Evolutionary conservation across 64 coral and sea anemone species (phyloP).

Genomic region (Actinia equina): DNA sequence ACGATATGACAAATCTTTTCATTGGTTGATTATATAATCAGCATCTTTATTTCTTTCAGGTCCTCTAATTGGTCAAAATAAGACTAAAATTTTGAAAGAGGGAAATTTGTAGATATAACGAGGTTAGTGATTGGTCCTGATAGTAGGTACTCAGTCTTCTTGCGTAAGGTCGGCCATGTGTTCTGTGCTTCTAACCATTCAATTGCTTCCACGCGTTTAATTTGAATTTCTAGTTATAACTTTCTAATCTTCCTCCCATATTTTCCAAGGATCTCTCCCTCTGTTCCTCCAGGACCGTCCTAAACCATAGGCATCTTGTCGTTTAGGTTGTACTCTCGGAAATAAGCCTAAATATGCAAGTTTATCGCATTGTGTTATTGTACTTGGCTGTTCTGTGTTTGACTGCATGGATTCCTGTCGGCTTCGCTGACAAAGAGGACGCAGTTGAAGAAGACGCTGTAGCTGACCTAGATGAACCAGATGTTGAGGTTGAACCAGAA

Average conservation of each 20-base stretch:
- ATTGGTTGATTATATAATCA: neutral
- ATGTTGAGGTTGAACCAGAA: slow-evolving; percentile 51
- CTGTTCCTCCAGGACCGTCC: neutral
- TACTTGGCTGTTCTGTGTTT: neutral
- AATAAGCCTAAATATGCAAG: slow-evolving; percentile 8
- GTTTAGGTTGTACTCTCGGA: neutral
- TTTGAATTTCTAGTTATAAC: slow-evolving; percentile 36
- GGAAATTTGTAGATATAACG: neutral
- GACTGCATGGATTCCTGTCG: slow-evolving; percentile 15
- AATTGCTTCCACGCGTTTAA: slow-evolving; percentile 62
- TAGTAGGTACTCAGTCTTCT: neutral
- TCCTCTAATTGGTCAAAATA: neutral
- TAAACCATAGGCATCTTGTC: neutral
- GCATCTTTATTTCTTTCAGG: neutral
- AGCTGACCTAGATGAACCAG: slow-evolving; percentile 42
- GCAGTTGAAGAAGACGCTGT: slow-evolving; percentile 23
- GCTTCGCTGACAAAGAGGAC: slow-evolving; percentile 14
- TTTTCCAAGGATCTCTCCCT: neutral
- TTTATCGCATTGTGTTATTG: neutral
- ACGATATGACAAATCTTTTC: neutral
- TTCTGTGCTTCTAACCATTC: slow-evolving; percentile 50
- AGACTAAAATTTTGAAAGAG: neutral
- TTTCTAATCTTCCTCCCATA: slow-evolving; percentile 26
- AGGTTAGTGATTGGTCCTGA: neutral
- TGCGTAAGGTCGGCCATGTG: slow-evolving; percentile 37